Evolutionary conservation across 1,140 invertebrate genomes (phyloP).

Genomic region (Drosophila willistoni): DNA sequence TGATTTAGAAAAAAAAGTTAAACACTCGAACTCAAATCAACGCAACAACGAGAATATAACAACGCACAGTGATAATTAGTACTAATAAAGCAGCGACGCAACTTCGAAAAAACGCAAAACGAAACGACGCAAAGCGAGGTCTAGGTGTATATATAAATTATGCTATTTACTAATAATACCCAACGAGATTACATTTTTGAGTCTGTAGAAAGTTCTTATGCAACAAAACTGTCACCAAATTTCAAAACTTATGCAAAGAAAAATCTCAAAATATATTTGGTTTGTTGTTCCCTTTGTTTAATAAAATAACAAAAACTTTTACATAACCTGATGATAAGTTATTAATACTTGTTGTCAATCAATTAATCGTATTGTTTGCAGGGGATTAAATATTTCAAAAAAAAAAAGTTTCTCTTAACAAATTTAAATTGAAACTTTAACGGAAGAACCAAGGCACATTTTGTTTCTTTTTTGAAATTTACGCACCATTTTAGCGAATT

Average conservation of each 20-base stretch:
- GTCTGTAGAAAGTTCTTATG: constrained; percentile 3
- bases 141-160: too few relatives aligned
- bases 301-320: too few relatives aligned
- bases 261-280: not conserved
- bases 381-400: not conserved
- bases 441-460: not conserved
- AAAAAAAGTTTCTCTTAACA: not conserved
- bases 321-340: not conserved
- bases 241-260: not conserved
- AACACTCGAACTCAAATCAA: too few relatives aligned
- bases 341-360: constrained; percentile 1
- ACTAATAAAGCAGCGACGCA: too few relatives aligned
- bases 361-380: constrained; percentile 2
- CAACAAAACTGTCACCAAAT: not conserved
- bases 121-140: too few relatives aligned
- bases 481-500: constrained; percentile 7
- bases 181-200: not conserved
- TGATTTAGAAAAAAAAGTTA: too few relatives aligned
- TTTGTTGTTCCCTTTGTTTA: too few relatives aligned
- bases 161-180: not conserved
- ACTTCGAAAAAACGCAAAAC: too few relatives aligned
- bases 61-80: too few relatives aligned
- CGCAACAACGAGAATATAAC: too few relatives aligned
- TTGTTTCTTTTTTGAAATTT: not conserved
- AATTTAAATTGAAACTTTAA: not conserved